phyloP scores from a whole-genome alignment of 2,797 vertebrate genomes.

The Lacerta agilis region DNA sequence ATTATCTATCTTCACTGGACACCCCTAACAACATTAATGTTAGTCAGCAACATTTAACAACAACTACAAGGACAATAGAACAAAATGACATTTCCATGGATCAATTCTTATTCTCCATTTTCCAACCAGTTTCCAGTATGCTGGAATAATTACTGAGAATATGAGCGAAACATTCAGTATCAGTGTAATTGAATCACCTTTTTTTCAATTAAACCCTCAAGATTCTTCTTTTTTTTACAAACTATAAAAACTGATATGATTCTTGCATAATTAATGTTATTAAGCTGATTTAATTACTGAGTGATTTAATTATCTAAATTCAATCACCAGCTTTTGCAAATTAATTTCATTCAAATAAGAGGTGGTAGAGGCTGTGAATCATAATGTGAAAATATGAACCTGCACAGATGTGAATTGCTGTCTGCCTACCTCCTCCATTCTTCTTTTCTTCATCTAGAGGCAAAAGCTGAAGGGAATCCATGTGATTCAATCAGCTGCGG shows the following conservation, averaged over 20 bases:
- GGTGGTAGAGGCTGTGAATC: neutral
- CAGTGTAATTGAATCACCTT: conserved; percentile 24
- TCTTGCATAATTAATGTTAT: conserved; percentile 38
- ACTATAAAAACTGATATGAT: conserved; percentile 1
- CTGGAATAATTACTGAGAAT: conserved; percentile 23
- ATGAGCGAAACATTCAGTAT: neutral
- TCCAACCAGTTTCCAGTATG: conserved; percentile 17
- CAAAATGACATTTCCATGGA: conserved; percentile 9
- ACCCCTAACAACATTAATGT: neutral
- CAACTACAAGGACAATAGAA: neutral
- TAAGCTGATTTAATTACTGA: conserved; percentile 41
- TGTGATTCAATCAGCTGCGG: neutral
- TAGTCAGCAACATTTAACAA: neutral
- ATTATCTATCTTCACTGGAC: neutral
- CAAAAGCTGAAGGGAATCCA: neutral
- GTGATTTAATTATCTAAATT: conserved; percentile 46
- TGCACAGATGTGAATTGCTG: neutral
- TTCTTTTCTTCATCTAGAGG: neutral
- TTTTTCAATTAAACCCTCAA: conserved; percentile 14
- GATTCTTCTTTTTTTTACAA: conserved; percentile 38
- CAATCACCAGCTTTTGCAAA: conserved; percentile 13
- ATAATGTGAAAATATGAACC: neutral
- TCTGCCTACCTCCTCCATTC: neutral
- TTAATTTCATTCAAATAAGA: conserved; percentile 35
- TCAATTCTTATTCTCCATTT: conserved; percentile 23